Base-by-base conservation (phyloP, 2,797 vertebrate species). In the Xenops minutus region DNA sequence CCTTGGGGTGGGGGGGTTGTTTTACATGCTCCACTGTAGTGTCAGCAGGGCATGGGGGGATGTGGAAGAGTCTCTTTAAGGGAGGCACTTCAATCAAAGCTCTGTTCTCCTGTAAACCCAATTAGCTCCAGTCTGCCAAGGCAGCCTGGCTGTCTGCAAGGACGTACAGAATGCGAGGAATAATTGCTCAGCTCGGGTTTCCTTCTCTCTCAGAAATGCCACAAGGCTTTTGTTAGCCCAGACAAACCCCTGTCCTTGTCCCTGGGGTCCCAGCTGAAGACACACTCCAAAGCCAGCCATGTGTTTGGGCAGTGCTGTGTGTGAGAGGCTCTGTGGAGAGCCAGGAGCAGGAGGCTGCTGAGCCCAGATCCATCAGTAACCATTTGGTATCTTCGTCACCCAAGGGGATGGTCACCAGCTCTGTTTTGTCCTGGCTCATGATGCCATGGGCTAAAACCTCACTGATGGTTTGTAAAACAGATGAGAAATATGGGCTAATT, bases 51-150 rank as follows among this genome's bases (percentile, higher is more conserved):
- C 8, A 24, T 22, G 46, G n/a, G 55, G 69, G 41, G 24, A 26
- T 17, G 61, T 81, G 68, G 72, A 37, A n/a, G 67, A 1, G 39
- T n/a, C 72, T 88, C 73, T 88, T 68, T 79, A 84, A 94, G 83
- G 12, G 2, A 79, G 49, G 84, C 85, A 73, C 75, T 96, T 96
- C 96, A 93, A 81, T 97, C 95, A 96, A 89, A 95, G 89, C 94
- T 94, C 94, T 93, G 77, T 93, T 93, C 73, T 90, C 4, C 92
- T 93, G 41, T 78, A 92, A 97, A 96, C 87, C 95, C 92, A 94
- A 83, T 94, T 96, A 95, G 73, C 83, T 85, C 20, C 88, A 77
- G 67, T 58, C 92, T 93, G 69, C 92, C 90, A 83, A 95, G 83
- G 83, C 94, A 92, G 85, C 74, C 73, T 11, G 10, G 5, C 85